Percentiles rank a stretch among this genome's conserved stretches.
Conservation (phyloP, 2,888 invertebrate genomes). For the Cyclophora albipunctata region DNA sequence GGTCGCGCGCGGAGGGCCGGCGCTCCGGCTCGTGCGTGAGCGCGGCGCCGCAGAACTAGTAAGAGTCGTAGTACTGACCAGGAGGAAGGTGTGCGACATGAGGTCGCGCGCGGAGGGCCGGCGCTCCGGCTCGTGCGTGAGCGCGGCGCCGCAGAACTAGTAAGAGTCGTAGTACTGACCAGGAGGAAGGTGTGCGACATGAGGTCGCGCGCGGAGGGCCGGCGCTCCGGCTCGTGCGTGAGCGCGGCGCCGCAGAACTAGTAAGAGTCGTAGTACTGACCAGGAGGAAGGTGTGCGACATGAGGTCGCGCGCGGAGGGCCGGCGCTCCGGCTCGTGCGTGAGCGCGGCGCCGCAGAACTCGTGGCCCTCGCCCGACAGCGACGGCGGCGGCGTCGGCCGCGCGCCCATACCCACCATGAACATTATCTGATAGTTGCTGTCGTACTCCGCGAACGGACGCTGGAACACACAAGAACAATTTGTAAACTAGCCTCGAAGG, state of each 20-base stretch:
- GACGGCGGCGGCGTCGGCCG: constrained; percentile 83
- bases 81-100: constrained; percentile 84
- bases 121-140: constrained; percentile 86
- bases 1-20: constrained; percentile 81
- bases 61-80: constrained; percentile 33
- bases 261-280: constrained; percentile 8
- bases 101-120: constrained; percentile 83
- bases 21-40: constrained; percentile 87
- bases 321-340: constrained; percentile 86
- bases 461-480: constrained; percentile 48
- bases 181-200: constrained; percentile 85
- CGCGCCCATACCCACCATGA: constrained; percentile 95
- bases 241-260: constrained; percentile 86
- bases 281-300: constrained; percentile 86
- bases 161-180: constrained; percentile 21
- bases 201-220: constrained; percentile 83
- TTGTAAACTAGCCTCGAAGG: background rate
- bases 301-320: constrained; percentile 81
- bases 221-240: constrained; percentile 84
- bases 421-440: constrained; percentile 96
- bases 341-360: constrained; percentile 86
- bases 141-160: constrained; percentile 83
- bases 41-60: constrained; percentile 82
- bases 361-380: constrained; percentile 87
- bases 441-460: constrained; percentile 95